Base-by-base conservation (phyloP, 53 echinoderm and acorn worm species). In the Crossaster papposus region DNA sequence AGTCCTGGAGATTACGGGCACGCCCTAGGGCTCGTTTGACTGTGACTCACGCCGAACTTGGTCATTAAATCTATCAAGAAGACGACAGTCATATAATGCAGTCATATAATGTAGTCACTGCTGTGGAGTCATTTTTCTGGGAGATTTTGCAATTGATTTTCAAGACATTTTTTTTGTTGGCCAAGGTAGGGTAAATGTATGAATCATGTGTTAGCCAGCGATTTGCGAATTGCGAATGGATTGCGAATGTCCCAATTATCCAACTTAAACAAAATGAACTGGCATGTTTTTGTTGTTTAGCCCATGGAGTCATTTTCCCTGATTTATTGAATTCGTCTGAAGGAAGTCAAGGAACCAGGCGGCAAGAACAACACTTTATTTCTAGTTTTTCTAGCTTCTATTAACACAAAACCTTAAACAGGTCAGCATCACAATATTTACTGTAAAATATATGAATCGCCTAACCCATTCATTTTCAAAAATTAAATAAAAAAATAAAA, bases 21-120 rank as follows among this genome's bases (percentile, higher is more conserved):
- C 36, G 52, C 50, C 72, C 52, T 6, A 8, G 34, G 84, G 51
- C 52, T 4, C 5, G 52, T 51, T 31, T 33, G 32, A 15, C 15
- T 44, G 31, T 84, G 84, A 84, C 84, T 84, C 84, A 84, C 72
- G 7, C 44, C 5, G 44, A 44, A 24, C 29, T 28, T 30, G 20
- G 72, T 84, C 84, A 53, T 84, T 84, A 84, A 51, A 84, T 72
- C 71, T 84, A 51, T 72, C 52, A 12, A 83, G 13, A 11, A 53
- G 29, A 31, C n/a, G n/a, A n/a, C n/a, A n/a, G n/a, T n/a, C n/a
- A n/a, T n/a, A n/a, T n/a, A 5, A 35, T 14, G 51, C 24, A 68
- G 68, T 68, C 68, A 28, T 68, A 26, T 68, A n/a, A n/a, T 68
- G 26, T n/a, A 5, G 9, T n/a, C 28, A 3, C 11, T 68, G 11